Evolutionary conservation across 2,797 vertebrate genomes (phyloP), one percentile per base, ranked within the genome.

Genomic region (Alectoris magna): DNA sequence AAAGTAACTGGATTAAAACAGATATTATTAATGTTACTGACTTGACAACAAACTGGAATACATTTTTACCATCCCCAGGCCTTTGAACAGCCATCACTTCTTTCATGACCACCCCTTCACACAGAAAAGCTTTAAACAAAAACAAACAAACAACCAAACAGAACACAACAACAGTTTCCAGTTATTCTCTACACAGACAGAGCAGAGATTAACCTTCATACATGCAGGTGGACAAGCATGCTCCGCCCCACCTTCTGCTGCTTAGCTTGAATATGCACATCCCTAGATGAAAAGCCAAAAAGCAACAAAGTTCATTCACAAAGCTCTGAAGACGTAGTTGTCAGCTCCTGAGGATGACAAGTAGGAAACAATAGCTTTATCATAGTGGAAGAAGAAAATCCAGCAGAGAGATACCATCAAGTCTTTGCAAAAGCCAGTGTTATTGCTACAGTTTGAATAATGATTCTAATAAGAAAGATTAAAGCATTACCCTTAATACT

Each of bases 1-100:
- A 83, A 83, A 82, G 44, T 78, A 87, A 82, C 24, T 36, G 10
- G 9, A 94, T 82, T 91, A 82, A 88, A 92, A 79, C 22, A 66
- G 43, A 3, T 18, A 89, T 77, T 55, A 59, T 63, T 72, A 56
- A 58, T 72, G 39, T 34, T 76, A n/a, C 8, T 18, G n/a, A 75
- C 76, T 87, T 71, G 46, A 86, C 60, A 59, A 39, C 23, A 38
- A 93, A 78, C 7, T 3, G 2, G 24, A 90, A 31, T 72, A 78
- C 75, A 34, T 41, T 8, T 34, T 13, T 81, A 66, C 18, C 36
- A 66, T 84, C 15, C 59, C 29, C 31, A 75, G 55, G 11, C 41
- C 70, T 85, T 69, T 64, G 82, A 92, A 94, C 56, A 49, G 84
- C 5, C 24, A 41, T 22, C 4, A 19, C 27, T 87, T 91, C 44